Evolutionary conservation across 2,888 invertebrate genomes (phyloP).

Genomic region (Plebejus melissa): DNA sequence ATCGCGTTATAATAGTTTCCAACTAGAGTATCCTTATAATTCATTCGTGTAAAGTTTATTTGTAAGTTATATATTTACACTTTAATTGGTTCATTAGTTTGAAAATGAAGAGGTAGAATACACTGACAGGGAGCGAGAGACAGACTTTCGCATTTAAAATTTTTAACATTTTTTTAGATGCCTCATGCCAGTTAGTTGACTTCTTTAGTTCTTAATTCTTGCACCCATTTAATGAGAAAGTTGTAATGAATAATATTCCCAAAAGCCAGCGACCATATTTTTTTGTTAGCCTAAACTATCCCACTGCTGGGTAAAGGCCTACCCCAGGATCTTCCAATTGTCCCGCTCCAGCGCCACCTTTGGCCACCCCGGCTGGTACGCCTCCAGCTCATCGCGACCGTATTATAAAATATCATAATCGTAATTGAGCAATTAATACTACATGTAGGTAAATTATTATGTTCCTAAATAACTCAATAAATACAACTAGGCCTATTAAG

Average conservation of each 20-base stretch:
- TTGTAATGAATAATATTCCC: neutral
- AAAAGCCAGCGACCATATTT: neutral
- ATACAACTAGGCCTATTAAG: neutral
- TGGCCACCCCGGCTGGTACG: no score
- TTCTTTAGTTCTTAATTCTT: neutral
- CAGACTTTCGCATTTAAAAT: neutral
- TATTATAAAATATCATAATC: neutral
- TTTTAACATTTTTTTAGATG: neutral
- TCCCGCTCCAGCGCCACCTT: no score
- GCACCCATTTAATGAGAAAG: neutral
- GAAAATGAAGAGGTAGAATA: no score
- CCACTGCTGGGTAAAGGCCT: no score
- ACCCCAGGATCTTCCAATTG: no score
- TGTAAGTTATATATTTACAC: no score
- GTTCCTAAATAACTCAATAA: neutral
- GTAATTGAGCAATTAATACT: neutral
- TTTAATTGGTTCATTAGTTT: no score
- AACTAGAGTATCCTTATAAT: no score
- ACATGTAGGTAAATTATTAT: constrained; percentile 1
- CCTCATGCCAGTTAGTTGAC: neutral
- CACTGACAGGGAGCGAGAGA: no score
- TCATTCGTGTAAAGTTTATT: no score
- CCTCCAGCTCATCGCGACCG: no score
- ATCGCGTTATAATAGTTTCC: no score
- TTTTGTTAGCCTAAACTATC: neutral